Conservation (phyloP, 2,888 invertebrate genomes). For the Tenthredo amoena region DNA sequence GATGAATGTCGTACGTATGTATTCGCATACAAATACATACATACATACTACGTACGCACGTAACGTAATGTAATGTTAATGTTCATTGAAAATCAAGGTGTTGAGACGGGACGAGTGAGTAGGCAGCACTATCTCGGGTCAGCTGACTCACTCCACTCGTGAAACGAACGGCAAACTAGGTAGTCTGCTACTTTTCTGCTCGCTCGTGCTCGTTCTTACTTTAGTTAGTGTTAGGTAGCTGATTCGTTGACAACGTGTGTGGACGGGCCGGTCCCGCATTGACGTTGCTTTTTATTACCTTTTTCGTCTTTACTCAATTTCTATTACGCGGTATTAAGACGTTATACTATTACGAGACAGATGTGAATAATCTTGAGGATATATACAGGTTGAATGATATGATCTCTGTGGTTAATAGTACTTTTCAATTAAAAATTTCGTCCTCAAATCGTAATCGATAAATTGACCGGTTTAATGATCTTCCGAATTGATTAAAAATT, state of each 20-base stretch:
- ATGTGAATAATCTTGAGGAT: background rate
- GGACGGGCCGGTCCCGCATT: background rate
- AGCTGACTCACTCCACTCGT: constrained; percentile 30
- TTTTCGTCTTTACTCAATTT: background rate
- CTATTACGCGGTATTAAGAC: background rate
- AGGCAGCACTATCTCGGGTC: constrained; percentile 27
- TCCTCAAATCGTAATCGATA: too few relatives aligned
- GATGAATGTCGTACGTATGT: too few relatives aligned
- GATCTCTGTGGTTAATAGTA: too few relatives aligned
- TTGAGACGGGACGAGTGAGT: background rate
- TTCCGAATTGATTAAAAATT: background rate
- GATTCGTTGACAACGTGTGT: constrained; percentile 32
- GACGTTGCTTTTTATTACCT: background rate
- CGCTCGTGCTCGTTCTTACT: background rate
- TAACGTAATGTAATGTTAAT: background rate
- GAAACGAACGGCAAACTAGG: background rate
- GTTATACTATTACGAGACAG: background rate
- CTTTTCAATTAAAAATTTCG: too few relatives aligned
- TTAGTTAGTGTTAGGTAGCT: constrained; percentile 47
- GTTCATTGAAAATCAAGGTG: constrained; percentile 34
- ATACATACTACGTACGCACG: too few relatives aligned
- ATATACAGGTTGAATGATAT: too few relatives aligned
- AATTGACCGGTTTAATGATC: too few relatives aligned
- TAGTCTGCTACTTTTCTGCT: background rate
- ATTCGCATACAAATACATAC: too few relatives aligned